Conservation (phyloP, 2,888 invertebrate species). For the Hoplodrina blanda region DNA sequence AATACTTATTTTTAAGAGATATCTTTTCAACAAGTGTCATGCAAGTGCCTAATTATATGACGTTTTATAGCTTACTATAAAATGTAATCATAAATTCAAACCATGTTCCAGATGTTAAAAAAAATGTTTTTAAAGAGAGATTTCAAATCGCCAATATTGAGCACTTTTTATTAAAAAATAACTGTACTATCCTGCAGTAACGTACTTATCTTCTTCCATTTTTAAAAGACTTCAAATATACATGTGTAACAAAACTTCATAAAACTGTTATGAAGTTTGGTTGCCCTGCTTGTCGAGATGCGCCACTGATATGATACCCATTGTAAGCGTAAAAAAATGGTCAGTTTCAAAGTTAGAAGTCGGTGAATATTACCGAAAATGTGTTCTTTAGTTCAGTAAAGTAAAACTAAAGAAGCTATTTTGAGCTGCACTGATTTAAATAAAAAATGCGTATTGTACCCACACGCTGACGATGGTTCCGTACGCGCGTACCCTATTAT, state of each 20-base stretch:
- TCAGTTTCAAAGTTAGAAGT: slow-evolving; percentile 46
- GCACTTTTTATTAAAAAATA: background rate
- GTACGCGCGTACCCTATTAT: background rate
- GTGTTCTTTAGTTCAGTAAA: slow-evolving; percentile 47
- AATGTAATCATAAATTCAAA: background rate
- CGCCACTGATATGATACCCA: slow-evolving; percentile 15
- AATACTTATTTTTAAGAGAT: slow-evolving; percentile 3
- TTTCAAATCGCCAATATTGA: no score
- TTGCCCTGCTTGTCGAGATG: slow-evolving; percentile 40
- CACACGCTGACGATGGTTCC: background rate
- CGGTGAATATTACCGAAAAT: slow-evolving; percentile 38
- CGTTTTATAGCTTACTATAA: background rate
- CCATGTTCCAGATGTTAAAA: background rate
- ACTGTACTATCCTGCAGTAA: background rate
- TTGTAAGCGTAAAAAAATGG: slow-evolving; percentile 31
- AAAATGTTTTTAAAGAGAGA: background rate
- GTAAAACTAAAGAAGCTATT: slow-evolving; percentile 20
- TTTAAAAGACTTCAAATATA: slow-evolving; percentile 10
- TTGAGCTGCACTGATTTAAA: slow-evolving; percentile 2
- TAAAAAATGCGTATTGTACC: background rate
- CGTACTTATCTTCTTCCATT: background rate
- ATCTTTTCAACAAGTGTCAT: background rate
- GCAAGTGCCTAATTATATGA: slow-evolving; percentile 1
- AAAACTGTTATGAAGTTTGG: slow-evolving; percentile 7
- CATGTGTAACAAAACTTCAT: no score